Conservation (phyloP, 1,140 invertebrate genomes). For the Cotesia typhae region DNA sequence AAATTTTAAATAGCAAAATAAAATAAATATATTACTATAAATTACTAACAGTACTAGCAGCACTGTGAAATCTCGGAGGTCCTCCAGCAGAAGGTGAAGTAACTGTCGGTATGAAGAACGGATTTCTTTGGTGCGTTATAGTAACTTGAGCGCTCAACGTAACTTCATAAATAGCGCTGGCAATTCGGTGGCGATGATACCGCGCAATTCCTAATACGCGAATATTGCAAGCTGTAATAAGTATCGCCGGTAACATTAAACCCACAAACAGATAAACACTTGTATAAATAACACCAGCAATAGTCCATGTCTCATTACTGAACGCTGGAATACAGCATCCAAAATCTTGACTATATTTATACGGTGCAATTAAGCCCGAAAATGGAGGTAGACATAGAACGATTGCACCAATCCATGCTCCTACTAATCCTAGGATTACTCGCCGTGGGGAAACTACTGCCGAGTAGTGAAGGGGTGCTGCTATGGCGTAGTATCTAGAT, state of each 20-base stretch:
- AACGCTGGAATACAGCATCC: slow-evolving; percentile 75
- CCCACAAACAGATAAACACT: slow-evolving; percentile 73
- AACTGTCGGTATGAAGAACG: slow-evolving; percentile 73
- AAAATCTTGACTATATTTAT: slow-evolving; percentile 68
- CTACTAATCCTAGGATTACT: slow-evolving; percentile 61
- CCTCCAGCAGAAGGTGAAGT: slow-evolving; percentile 67
- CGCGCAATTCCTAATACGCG: slow-evolving; percentile 80
- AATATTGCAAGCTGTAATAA: slow-evolving; percentile 78
- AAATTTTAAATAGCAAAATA: too few species aligned
- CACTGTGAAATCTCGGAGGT: slow-evolving; percentile 71
- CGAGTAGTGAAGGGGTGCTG: slow-evolving; percentile 79
- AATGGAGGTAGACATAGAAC: slow-evolving; percentile 62
- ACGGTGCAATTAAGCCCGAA: slow-evolving; percentile 60
- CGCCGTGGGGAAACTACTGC: slow-evolving; percentile 74
- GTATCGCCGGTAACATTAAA: slow-evolving; percentile 72
- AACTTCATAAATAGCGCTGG: slow-evolving; percentile 85
- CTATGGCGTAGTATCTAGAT: slow-evolving; percentile 75
- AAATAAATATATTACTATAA: not conserved
- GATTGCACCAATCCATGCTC: slow-evolving; percentile 65
- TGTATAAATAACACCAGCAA: slow-evolving; percentile 70
- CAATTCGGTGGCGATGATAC: slow-evolving; percentile 83
- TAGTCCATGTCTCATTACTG: slow-evolving; percentile 64
- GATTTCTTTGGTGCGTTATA: slow-evolving; percentile 82
- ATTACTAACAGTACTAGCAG: slow-evolving; percentile 71
- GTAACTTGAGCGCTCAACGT: slow-evolving; percentile 84